Evolutionary conservation across 2,113 vertebrate genomes (phyloP).

Genomic region (Prunella himalayana): DNA sequence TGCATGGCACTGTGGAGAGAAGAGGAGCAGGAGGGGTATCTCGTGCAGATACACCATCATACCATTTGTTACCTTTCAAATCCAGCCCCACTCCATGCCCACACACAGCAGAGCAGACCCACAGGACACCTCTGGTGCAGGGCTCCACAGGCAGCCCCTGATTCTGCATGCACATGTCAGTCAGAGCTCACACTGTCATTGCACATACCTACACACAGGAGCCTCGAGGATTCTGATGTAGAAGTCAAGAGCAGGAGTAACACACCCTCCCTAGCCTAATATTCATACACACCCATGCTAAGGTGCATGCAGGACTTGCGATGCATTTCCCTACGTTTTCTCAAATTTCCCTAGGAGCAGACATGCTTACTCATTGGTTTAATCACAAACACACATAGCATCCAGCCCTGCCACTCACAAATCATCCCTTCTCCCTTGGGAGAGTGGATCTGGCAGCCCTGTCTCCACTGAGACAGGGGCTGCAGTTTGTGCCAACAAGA

Average conservation of each 20-base stretch:
- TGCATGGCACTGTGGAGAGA: background rate
- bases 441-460: background rate
- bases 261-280: background rate
- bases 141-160: background rate
- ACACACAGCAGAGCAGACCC: accelerated
- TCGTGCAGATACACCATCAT: accelerated
- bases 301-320: background rate
- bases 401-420: background rate
- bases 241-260: background rate
- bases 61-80: background rate
- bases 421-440: background rate
- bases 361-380: background rate
- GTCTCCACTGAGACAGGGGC: background rate
- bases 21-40: background rate
- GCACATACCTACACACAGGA: background rate
- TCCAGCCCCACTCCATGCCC: background rate
- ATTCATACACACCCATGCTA: too few species aligned
- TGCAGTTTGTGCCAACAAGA: constrained; percentile 33
- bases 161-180: accelerated
- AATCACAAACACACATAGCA: background rate
- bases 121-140: accelerated
- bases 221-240: background rate
- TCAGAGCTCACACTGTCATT: background rate
- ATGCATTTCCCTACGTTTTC: background rate
- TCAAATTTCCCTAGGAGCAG: background rate